A percentile compares a stretch with the other conserved stretches of the same genome.
These are phyloP conservation scores for Morone chrysops DNA, from an alignment of 2,113 vertebrate species.

Conservation along the genomic window DNA sequence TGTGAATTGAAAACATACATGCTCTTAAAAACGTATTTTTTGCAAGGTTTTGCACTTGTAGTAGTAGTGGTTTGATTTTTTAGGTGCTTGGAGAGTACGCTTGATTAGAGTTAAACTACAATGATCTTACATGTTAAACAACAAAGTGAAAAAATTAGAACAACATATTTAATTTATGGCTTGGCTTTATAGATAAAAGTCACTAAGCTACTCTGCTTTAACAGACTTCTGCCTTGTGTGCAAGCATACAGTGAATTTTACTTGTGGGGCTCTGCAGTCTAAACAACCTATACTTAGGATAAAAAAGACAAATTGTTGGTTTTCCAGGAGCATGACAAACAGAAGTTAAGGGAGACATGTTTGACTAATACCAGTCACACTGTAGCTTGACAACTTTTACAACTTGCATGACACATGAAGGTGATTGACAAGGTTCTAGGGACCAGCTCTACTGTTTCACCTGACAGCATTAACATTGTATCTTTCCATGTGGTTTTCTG, in stretches of 20 bases:
- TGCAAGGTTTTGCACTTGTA: no score
- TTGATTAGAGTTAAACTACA: background rate
- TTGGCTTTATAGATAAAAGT: background rate
- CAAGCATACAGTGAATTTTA: background rate
- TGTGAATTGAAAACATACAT: background rate
- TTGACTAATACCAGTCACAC: background rate
- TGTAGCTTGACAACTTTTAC: background rate
- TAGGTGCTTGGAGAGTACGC: background rate
- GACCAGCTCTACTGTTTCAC: no score
- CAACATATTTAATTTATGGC: conserved; percentile 3
- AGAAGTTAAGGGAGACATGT: background rate
- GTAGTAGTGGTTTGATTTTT: background rate
- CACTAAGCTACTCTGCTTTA: background rate
- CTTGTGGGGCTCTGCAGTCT: background rate
- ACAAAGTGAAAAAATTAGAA: background rate
- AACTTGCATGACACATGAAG: background rate
- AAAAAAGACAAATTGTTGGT: background rate
- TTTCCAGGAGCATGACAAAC: background rate
- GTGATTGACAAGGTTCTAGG: no score
- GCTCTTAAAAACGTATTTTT: no score
- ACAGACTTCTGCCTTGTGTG: background rate
- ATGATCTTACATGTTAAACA: conserved; percentile 9
- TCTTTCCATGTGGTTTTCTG: background rate
- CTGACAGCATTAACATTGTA: background rate
- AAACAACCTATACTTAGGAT: background rate